Percentiles rank a stretch among this genome's conserved stretches.
phyloP scores from a whole-genome alignment of 1,140 invertebrate genomes.

The Andrena cerasifolii region DNA sequence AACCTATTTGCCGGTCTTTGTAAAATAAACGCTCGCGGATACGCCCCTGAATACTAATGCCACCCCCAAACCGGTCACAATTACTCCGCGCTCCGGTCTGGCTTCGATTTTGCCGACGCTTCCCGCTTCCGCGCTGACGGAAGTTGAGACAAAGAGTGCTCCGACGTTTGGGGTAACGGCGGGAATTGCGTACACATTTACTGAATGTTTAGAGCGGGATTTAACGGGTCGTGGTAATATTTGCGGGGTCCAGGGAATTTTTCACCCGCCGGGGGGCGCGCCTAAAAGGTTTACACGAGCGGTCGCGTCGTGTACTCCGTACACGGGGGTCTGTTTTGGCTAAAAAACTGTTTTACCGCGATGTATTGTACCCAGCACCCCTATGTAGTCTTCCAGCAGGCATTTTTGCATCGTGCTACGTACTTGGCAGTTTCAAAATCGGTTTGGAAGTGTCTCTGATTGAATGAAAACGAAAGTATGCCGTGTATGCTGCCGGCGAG shows the following conservation, averaged over 20 bases:
- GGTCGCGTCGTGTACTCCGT: too few species aligned
- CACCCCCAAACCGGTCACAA: conserved; percentile 8
- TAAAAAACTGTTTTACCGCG: too few species aligned
- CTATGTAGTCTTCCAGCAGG: too few species aligned
- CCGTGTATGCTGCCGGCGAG: too few species aligned
- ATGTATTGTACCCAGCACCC: too few species aligned
- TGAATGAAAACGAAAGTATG: too few species aligned
- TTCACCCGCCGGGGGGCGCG: too few species aligned
- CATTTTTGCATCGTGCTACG: too few species aligned
- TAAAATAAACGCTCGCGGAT: conserved; percentile 77
- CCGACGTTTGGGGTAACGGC: background rate
- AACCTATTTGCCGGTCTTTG: conserved; percentile 76
- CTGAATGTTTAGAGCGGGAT: conserved; percentile 15
- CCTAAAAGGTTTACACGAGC: too few species aligned
- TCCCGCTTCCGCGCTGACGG: background rate
- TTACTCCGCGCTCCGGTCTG: background rate
- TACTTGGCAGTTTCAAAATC: too few species aligned
- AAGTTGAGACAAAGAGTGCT: conserved; percentile 9
- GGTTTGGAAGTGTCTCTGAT: too few species aligned
- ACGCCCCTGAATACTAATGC: conserved; percentile 75
- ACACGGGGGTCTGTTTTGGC: too few species aligned
- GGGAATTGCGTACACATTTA: conserved; percentile 12
- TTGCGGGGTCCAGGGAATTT: background rate
- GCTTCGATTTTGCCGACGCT: background rate
- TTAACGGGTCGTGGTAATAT: conserved; percentile 1